Evolutionary conservation across 2,113 vertebrate species (phyloP).

Genomic region (Microcebus jonahi): DNA sequence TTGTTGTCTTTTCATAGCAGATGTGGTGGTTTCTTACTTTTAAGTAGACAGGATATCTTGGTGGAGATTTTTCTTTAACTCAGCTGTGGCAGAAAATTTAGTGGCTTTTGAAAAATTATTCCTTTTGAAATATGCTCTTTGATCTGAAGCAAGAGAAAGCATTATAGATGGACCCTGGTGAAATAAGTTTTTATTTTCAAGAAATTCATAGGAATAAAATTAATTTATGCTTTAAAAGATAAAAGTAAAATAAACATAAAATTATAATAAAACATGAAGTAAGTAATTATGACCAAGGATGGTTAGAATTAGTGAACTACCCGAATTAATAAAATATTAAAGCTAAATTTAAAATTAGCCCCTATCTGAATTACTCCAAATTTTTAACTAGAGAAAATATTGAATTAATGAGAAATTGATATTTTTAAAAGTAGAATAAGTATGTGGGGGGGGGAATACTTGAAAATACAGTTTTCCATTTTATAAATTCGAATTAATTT

Average conservation of each 20-base stretch:
- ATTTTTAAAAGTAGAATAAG: not conserved
- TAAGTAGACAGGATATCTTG: not conserved
- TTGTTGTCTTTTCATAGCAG: not conserved
- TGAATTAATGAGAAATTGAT: not conserved
- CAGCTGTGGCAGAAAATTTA: not conserved
- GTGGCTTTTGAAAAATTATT: not conserved
- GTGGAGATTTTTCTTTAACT: not conserved
- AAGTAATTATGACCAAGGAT: not conserved
- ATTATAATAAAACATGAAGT: not conserved
- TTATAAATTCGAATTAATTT: not conserved
- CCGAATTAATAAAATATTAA: conserved; percentile 1
- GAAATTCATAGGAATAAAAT: not conserved
- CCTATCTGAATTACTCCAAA: not conserved
- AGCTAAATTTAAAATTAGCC: not conserved
- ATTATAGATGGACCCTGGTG: not conserved
- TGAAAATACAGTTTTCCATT: not conserved
- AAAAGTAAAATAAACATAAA: not conserved
- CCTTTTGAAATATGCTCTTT: not conserved
- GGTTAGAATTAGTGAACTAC: not conserved
- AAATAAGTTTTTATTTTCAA: not conserved
- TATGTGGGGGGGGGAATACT: not conserved
- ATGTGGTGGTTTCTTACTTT: not conserved
- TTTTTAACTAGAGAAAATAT: not conserved
- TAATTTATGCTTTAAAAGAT: not conserved
- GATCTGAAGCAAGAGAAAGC: not conserved